Evolutionary conservation across 2,797 vertebrate species (phyloP).

Genomic region (Emydoidea blandingii): DNA sequence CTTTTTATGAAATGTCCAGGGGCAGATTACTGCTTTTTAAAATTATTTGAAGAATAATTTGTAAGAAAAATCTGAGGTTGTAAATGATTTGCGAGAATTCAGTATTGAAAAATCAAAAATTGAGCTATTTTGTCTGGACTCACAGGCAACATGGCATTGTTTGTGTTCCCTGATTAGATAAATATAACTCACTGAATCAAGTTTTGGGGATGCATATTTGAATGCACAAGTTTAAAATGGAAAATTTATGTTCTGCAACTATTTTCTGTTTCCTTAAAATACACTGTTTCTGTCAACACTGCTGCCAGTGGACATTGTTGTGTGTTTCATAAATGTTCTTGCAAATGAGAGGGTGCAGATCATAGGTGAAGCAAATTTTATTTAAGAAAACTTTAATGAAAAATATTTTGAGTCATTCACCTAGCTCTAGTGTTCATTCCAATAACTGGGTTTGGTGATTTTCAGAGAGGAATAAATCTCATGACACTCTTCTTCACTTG

Average conservation of each 20-base stretch:
- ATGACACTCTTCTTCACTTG: no score
- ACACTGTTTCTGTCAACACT: background rate
- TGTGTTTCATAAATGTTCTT: background rate
- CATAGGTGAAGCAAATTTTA: background rate
- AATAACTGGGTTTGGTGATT: no score
- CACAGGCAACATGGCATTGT: background rate
- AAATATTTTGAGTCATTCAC: no score
- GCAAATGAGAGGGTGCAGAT: background rate
- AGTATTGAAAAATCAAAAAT: background rate
- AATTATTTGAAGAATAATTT: conserved; percentile 1
- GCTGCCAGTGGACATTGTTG: background rate
- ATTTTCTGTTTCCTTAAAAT: background rate
- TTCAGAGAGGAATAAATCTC: no score
- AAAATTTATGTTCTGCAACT: background rate
- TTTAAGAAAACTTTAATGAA: background rate
- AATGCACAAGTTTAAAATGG: background rate
- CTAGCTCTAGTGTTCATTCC: no score
- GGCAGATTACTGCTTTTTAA: background rate
- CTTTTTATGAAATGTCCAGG: background rate
- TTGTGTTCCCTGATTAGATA: background rate
- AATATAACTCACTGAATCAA: background rate
- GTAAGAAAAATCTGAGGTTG: background rate
- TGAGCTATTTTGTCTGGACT: background rate
- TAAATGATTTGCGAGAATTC: background rate
- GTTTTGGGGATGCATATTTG: background rate